These are phyloP conservation scores for Leucosticte australis DNA, from an alignment of 2,113 vertebrate species.

Conservation along the genomic window DNA sequence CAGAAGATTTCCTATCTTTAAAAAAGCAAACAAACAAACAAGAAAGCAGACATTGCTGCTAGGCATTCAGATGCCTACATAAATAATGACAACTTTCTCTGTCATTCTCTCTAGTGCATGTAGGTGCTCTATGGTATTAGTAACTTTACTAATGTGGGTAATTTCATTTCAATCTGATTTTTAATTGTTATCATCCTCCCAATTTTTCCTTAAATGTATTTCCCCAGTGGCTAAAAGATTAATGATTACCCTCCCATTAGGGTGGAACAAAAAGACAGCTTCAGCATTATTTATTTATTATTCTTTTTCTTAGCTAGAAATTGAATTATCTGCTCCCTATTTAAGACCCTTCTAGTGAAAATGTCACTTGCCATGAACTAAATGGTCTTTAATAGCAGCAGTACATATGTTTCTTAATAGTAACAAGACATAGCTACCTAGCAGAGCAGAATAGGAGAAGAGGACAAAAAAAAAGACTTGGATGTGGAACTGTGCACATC, in stretches of 20 bases:
- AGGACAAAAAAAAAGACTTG: neutral
- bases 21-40: neutral
- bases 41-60: neutral
- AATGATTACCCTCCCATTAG: neutral
- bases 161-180: neutral
- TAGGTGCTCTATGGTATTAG: neutral
- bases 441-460: neutral
- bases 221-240: constrained; percentile 1
- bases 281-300: constrained; percentile 50
- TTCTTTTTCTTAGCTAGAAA: constrained; percentile 46
- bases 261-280: neutral
- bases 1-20: neutral
- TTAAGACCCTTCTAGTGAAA: constrained; percentile 29
- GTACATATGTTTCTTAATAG: neutral
- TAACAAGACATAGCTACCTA: neutral
- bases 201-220: neutral
- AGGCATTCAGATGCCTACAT: neutral
- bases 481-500: neutral
- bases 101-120: neutral
- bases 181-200: neutral
- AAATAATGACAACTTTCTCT: neutral
- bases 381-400: neutral
- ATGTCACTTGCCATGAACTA: constrained; percentile 1
- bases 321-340: neutral
- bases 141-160: neutral